These are phyloP conservation scores for Ceratina australensis DNA, from an alignment of 1,140 invertebrate species.

Conservation along the genomic window DNA sequence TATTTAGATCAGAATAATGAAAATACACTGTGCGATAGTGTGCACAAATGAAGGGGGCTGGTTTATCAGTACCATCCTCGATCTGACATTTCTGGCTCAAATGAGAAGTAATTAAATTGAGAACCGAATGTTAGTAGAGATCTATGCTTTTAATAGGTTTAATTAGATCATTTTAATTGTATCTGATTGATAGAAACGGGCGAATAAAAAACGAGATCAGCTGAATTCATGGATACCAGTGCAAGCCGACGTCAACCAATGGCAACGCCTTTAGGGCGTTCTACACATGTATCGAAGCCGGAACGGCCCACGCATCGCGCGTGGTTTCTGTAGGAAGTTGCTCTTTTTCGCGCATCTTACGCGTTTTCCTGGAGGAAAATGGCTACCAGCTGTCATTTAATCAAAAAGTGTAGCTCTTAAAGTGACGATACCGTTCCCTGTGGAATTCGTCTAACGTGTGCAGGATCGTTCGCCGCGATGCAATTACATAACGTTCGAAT, in stretches of 20 bases:
- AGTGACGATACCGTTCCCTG: constrained; percentile 50
- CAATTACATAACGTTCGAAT: constrained; percentile 64
- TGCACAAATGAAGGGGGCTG: too few relatives aligned
- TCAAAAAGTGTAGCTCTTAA: constrained; percentile 63
- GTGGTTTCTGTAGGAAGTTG: constrained; percentile 63
- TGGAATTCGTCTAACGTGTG: constrained; percentile 6
- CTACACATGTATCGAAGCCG: constrained; percentile 39
- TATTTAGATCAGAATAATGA: too few relatives aligned
- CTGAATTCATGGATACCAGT: constrained; percentile 2
- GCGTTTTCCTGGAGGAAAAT: constrained; percentile 73
- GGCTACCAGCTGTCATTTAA: constrained; percentile 74
- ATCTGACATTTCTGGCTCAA: too few relatives aligned
- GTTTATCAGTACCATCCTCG: too few relatives aligned
- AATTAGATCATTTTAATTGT: too few relatives aligned
- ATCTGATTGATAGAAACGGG: not conserved
- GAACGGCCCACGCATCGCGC: constrained; percentile 61
- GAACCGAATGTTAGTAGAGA: too few relatives aligned
- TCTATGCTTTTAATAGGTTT: too few relatives aligned
- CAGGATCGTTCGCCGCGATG: constrained; percentile 42
- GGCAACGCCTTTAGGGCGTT: constrained; percentile 21
- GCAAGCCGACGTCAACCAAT: constrained; percentile 38
- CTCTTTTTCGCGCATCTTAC: constrained; percentile 69
- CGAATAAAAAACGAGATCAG: constrained; percentile 3
- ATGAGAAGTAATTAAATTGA: too few relatives aligned
- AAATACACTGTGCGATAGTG: too few relatives aligned